Evolutionary conservation across 2,113 vertebrate genomes (phyloP), one percentile per base, ranked within the genome.

Genomic region (Oncorhynchus nerka): DNA sequence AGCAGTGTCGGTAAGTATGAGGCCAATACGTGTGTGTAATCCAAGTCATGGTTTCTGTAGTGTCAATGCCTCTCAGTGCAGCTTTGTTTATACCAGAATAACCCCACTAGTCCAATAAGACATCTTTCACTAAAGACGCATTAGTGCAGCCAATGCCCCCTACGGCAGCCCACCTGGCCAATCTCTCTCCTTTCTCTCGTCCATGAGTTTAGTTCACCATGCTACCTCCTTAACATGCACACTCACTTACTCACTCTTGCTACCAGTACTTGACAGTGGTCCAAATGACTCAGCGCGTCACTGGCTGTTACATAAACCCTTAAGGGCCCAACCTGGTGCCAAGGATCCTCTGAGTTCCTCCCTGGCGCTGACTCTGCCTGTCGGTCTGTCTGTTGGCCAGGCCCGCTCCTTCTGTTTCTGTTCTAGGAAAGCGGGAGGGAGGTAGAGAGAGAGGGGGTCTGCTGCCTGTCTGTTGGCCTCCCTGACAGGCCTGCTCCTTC

Each of bases 1-100:
- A 99, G 97, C 89, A 99, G 98, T 74, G 94, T 96, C 61, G 98
- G 98, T 99, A 93, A 91, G 98, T 97, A 62, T n/a, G n/a, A n/a
- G 9, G 51, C 51, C 51, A 16, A 55, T 16, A 4, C 6, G 13
- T 19, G 39, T 39, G 39, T 45, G 9, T 45, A 3, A 45, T 45
- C 39, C 39, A 45, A 45, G 39, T 45, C 39, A 45, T 45, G 39
- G 9, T 45, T 45, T 2, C 9, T 9, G 39, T 12, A 45, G 39
- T 45, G 2, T 45, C 9, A 45, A 45, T 3, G 2, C 9, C 39
- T 11, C 39, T 9, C 39, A 45, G 39, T 45, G 39, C 39, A 45
- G 39, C 39, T 45, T 45, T 45, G 39, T 45, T 45, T 45, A 45
- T 45, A 11, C 39, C 39, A 11, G 39, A 45, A 45, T 45, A 45